Conservation (phyloP, 2,113 vertebrate species). For the Clupea harengus region DNA sequence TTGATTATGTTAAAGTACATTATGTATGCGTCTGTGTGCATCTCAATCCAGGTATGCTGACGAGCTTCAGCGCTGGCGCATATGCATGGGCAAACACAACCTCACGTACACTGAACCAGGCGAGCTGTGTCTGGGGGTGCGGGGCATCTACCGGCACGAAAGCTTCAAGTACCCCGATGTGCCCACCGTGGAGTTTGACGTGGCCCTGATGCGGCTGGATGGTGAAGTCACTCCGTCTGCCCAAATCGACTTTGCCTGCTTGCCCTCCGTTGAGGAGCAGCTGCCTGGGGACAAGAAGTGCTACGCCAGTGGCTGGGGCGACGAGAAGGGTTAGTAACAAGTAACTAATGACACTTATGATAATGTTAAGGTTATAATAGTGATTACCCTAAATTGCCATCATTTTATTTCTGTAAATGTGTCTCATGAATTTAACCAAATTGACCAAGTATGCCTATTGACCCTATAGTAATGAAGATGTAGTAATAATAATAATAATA, state of each 20-base stretch:
- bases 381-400: no score
- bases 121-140: conserved; percentile 62
- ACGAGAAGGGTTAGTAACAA: conserved; percentile 60
- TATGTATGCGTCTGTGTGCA: neutral
- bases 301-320: conserved; percentile 75
- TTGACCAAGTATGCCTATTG: no score
- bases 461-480: no score
- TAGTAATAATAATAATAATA: no score
- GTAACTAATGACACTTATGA: no score
- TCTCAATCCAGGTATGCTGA: conserved; percentile 66
- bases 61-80: conserved; percentile 72
- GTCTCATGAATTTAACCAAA: no score
- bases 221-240: conserved; percentile 56
- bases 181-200: conserved; percentile 74
- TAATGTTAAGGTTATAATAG: no score
- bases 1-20: no score
- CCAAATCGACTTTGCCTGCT: conserved; percentile 67
- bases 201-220: conserved; percentile 69
- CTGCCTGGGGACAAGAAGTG: conserved; percentile 65
- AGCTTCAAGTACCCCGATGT: conserved; percentile 72
- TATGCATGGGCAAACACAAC: conserved; percentile 78
- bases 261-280: conserved; percentile 66
- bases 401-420: no score
- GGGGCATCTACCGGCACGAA: conserved; percentile 69
- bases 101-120: conserved; percentile 64